A percentile compares a stretch with the other conserved stretches of the same genome.
Evolutionary conservation across 2,797 vertebrate species (phyloP).

Genomic region (Antennarius maculatus): DNA sequence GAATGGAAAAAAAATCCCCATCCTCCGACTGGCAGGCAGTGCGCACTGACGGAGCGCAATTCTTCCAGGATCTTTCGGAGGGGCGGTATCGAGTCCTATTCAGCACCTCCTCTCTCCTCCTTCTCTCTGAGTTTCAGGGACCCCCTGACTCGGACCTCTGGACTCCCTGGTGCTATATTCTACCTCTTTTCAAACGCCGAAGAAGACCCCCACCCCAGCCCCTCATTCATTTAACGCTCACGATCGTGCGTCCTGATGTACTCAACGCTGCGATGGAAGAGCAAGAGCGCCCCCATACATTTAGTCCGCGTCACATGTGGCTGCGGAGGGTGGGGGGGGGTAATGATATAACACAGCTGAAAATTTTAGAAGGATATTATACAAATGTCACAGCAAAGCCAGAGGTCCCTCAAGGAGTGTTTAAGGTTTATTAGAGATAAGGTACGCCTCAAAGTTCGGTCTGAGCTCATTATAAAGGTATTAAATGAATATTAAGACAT

Average conservation of each 20-base stretch:
- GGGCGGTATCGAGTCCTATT: constrained; percentile 63
- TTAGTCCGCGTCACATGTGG: constrained; percentile 27
- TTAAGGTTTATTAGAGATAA: too few relatives aligned
- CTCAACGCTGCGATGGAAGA: constrained; percentile 38
- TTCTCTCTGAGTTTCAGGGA: constrained; percentile 52
- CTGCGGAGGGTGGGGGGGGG: not conserved
- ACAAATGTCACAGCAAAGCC: too few relatives aligned
- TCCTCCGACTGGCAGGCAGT: constrained; percentile 77
- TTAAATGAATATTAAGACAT: too few relatives aligned
- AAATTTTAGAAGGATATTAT: too few relatives aligned
- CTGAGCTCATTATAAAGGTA: too few relatives aligned
- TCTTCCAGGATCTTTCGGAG: constrained; percentile 62
- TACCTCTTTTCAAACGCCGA: constrained; percentile 54
- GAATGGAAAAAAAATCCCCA: constrained; percentile 69
- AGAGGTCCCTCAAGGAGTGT: too few relatives aligned
- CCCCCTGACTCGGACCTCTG: constrained; percentile 66
- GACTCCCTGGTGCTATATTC: constrained; percentile 64
- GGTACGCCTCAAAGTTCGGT: too few relatives aligned
- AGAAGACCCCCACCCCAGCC: constrained; percentile 29
- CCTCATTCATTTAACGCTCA: constrained; percentile 16
- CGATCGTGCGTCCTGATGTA: constrained; percentile 20
- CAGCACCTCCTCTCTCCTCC: constrained; percentile 64
- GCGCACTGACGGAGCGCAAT: constrained; percentile 69
- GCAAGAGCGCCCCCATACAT: constrained; percentile 69
- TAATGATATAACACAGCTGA: too few relatives aligned